Percentiles rank a stretch among this genome's conserved stretches.
phyloP scores from a whole-genome alignment of 1,140 invertebrate species.

The Drosophila simulans region DNA sequence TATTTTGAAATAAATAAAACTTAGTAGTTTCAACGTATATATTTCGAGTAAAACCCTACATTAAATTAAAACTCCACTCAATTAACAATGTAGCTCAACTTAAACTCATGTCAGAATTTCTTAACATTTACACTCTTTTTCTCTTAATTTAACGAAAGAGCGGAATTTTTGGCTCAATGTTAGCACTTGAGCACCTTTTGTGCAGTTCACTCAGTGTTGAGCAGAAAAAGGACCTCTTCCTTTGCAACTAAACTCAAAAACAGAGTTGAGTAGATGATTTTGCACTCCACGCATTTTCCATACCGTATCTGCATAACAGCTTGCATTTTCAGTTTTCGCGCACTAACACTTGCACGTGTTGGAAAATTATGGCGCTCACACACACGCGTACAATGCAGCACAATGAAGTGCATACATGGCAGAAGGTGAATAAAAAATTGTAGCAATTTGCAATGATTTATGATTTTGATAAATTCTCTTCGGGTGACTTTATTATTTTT shows the following conservation, averaged over 20 bases:
- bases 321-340: slow-evolving; percentile 49
- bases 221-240: no score
- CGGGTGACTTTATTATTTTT: slow-evolving; percentile 78
- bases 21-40: no score
- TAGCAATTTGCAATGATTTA: slow-evolving; percentile 77
- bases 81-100: background rate
- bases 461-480: slow-evolving; percentile 81
- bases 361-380: slow-evolving; percentile 55
- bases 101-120: background rate
- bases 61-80: background rate
- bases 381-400: slow-evolving; percentile 15
- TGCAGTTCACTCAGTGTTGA: background rate
- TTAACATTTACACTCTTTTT: slow-evolving; percentile 1
- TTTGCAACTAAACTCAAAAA: background rate
- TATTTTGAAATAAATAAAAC: no score
- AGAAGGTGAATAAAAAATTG: slow-evolving; percentile 55
- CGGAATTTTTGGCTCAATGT: background rate
- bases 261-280: background rate
- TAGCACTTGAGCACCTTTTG: background rate
- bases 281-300: slow-evolving; percentile 12
- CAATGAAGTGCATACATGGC: slow-evolving; percentile 25
- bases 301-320: slow-evolving; percentile 34
- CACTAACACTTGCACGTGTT: slow-evolving; percentile 45
- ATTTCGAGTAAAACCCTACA: background rate
- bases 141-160: slow-evolving; percentile 25